Conservation (phyloP, 2,888 invertebrate genomes). For the Lasioglossum morio region DNA sequence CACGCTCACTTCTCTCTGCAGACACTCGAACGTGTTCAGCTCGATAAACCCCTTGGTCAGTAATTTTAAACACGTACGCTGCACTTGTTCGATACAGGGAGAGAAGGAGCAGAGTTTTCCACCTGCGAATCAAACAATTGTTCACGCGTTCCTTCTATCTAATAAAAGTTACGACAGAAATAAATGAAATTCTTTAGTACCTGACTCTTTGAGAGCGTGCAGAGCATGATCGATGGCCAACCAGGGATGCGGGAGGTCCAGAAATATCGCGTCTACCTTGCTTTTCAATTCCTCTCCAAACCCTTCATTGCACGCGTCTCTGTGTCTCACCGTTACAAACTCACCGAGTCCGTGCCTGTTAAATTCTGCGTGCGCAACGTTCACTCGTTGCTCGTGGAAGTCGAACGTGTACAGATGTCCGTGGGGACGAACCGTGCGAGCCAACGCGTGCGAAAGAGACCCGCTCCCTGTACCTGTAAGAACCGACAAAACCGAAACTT, state of each 20-base stretch:
- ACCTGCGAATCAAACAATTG: conserved; percentile 86
- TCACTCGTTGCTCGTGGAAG: conserved; percentile 95
- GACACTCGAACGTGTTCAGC: conserved; percentile 94
- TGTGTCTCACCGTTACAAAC: conserved; percentile 92
- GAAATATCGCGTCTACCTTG: conserved; percentile 96
- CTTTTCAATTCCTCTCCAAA: conserved; percentile 89
- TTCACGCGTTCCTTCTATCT: not conserved
- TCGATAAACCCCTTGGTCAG: conserved; percentile 92
- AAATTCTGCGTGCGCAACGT: conserved; percentile 94
- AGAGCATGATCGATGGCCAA: conserved; percentile 92
- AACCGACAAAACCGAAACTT: not conserved
- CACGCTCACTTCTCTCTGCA: conserved; percentile 92
- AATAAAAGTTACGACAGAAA: not conserved
- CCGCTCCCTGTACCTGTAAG: conserved; percentile 96
- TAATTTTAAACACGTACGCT: conserved; percentile 92
- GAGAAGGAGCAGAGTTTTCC: conserved; percentile 99
- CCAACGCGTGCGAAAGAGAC: conserved; percentile 96
- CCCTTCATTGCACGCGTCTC: conserved; percentile 95
- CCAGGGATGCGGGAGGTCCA: conserved; percentile 99
- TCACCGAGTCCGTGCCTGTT: conserved; percentile 90
- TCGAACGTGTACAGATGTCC: conserved; percentile 98
- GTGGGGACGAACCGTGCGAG: conserved; percentile 93
- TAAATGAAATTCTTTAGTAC: conserved; percentile 46
- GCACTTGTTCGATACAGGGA: conserved; percentile 99
- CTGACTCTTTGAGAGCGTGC: conserved; percentile 88